Base-by-base conservation (phyloP, 2,113 vertebrate genomes). In the Oryzias curvinotus region DNA sequence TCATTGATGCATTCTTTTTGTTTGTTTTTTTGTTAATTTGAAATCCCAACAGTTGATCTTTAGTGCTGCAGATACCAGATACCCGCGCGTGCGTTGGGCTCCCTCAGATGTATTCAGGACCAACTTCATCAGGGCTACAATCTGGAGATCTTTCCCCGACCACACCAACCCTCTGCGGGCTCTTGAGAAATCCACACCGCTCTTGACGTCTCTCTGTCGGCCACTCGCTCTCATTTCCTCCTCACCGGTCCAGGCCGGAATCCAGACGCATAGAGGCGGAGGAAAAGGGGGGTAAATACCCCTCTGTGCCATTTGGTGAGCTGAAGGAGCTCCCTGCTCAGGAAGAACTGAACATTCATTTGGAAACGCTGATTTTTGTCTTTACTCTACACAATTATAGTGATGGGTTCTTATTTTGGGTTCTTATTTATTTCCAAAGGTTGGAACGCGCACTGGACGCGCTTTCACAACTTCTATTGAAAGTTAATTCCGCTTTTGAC, bases 241-340 rank as follows among this genome's bases (percentile, higher is more conserved):
- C 77, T 72, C 5, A 62, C 49, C 28, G 41, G 36, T 75, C 19
- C 66, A 58, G 41, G 42, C 56, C 68, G 52, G 64, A 62, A 77
- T 78, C 62, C 73, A 73, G 57, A 63, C 67, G 30, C 53, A 64
- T 49, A 69, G 59, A 50, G 46, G 45, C 26, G 51, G 63, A 36
- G n/a, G 53, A 51, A 26, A 16, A 45, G 41, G 47, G 71, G 28
- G 49, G 52, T 62, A 65, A 68, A 65, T 58, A 69, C 69, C 63
- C 16, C 63, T 23, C 21, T 55, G 62, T 77, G 75, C 69, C 71
- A 83, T 84, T 72, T 83, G 76, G 64, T 75, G 62, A 64, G 78
- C 23, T 82, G 72, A 84, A 85, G 70, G 25, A 63, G 17, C 45
- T 18, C 26, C 50, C 36, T 28, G 26, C 8, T 36, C 36, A 36